A percentile compares a stretch with the other conserved stretches of the same genome.
phyloP scores from a whole-genome alignment of 2,113 vertebrate genomes.

The zebrafish (Danio rerio) region GRCz12tu NC_133186.1:18555001-18555500 shows the following conservation, averaged over 20 bases:
- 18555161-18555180: background rate
- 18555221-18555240: slow-evolving; percentile 18
- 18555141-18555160: background rate
- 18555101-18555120: no score
- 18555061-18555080: no score
- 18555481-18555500: slow-evolving; percentile 1
- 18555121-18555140: background rate
- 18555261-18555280: slow-evolving; percentile 73
- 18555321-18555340: slow-evolving; percentile 69
- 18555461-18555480: slow-evolving; percentile 20
- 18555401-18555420: slow-evolving; percentile 72
- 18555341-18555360: slow-evolving; percentile 55
- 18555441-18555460: slow-evolving; percentile 61
- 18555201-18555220: slow-evolving; percentile 38
- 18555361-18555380: slow-evolving; percentile 63
- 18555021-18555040: no score
- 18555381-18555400: slow-evolving; percentile 73
- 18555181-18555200: slow-evolving; percentile 19
- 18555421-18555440: slow-evolving; percentile 69
- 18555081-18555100: no score
- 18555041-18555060: no score
- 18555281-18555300: slow-evolving; percentile 66
- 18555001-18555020: no score
- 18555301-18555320: slow-evolving; percentile 77
- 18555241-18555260: slow-evolving; percentile 52